Base-by-base conservation (phyloP, 2,888 invertebrate genomes). In the Gerris lacustris region DNA sequence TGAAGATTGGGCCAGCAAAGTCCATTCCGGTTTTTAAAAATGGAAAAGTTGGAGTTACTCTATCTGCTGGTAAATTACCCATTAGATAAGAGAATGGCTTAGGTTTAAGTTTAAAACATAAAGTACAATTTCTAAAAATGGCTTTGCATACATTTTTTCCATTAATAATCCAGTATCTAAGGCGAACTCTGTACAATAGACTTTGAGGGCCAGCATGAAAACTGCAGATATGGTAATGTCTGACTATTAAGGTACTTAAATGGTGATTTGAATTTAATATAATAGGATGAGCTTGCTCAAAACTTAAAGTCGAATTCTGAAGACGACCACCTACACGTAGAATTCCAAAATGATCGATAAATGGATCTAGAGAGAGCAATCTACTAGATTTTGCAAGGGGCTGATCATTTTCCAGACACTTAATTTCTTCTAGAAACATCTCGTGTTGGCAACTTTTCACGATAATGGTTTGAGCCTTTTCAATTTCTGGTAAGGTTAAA, bases 281-380 rank as follows among this genome's bases (percentile, higher is more conserved):
- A 7, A 76, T 74, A 6, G 76, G 77, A 74, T 77, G 76, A 68
- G 74, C 76, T 67, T 75, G 71, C n/a, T 75, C 73, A 47, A 73
- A 75, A 6, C 73, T 71, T 6, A 77, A 44, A 7, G 72, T 44
- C 7, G 77, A 73, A 66, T 75, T 73, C 31, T 71, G 66, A 2
- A 78, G 67, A 4, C 77, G 17, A 18, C 64, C 64, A 9, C 64
- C 64, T 11, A 62, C 62, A 15, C 62, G 11, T n/a, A 62, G 11
- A 73, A 44, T 78, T 77, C 47, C 78, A 78, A 44, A 78, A 78
- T 70, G 77, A 73, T 45, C 77, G 72, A 18, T 77, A 64, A n/a
- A 72, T 73, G 45, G 74, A 66, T 11, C 67, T 11, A 68, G 76
- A 76, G 6, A 76, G 15, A 68, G 75, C 76, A 6, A 75, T 6